Evolutionary conservation across 2,113 vertebrate species (phyloP), one percentile per base, ranked within the genome.

Genomic region (Aptenodytes forsteri): DNA sequence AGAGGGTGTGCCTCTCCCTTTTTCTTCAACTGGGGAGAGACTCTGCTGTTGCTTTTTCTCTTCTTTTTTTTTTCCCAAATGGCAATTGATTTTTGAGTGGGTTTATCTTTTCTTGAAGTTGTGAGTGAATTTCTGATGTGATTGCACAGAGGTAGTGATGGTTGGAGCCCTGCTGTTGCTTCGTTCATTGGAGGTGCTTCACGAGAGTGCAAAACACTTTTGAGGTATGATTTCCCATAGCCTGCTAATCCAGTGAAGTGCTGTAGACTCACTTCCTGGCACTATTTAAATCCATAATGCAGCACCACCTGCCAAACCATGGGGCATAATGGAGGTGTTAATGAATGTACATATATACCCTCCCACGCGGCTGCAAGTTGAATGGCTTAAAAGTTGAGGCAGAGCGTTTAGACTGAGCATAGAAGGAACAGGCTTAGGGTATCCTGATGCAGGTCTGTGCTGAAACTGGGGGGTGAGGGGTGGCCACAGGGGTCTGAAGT

Each of bases 271-370:
- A 0, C 65, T 94, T 71, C 61, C 95, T 97, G 86, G 94, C 89
- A 29, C 79, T 87, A 70, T 92, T 97, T 92, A 89, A 95, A 97
- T 91, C 86, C 92, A 78, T 97, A 91, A 90, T 89, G 92, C 91
- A 93, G 73, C 79, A 94, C 90, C 85, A 93, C 71, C 89, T 97
- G 96, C 93, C 97, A 96, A 96, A 96, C 84, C 92, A 82, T 15
- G 0, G 61, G 78, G 54, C 79, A 96, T 95, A 97, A 96, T 96
- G 95, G 85, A 95, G 84, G 92, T 91, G 95, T 95, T 97, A 97
- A 97, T 88, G 85, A 95, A 94, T 73, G 67, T 90, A 85, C 59
- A 81, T 94, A 69, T 75, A 80, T 83, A 93, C 49, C 58, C 93
- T 96, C 96, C 92, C 75, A 97, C 71, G 0, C 9, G 2, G 84